These are phyloP conservation scores for Anthophora plumipes DNA, from an alignment of 2,888 invertebrate species.

Conservation along the genomic window DNA sequence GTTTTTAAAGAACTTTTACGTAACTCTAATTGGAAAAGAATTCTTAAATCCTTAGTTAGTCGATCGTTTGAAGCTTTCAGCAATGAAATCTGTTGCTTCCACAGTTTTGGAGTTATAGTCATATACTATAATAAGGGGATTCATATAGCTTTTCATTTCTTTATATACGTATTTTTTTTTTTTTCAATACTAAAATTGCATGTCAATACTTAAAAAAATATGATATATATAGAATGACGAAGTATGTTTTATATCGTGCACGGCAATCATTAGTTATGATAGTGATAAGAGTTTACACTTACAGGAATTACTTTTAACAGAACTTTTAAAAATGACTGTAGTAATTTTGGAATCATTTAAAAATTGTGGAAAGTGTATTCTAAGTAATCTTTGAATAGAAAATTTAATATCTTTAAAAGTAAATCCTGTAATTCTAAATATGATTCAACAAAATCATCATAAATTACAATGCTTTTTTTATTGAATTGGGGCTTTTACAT, in stretches of 20 bases:
- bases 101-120: not conserved
- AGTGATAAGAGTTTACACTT: not conserved
- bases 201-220: conserved; percentile 18
- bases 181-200: conserved; percentile 15
- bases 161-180: not conserved
- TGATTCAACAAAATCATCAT: conserved; percentile 1
- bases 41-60: not conserved
- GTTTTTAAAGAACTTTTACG: not conserved
- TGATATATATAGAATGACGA: not conserved
- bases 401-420: not conserved
- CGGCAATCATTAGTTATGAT: conserved; percentile 21
- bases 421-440: conserved; percentile 8
- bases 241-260: conserved; percentile 13
- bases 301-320: conserved; percentile 27
- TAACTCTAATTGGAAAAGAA: not conserved
- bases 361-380: not conserved
- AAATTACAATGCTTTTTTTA: conserved; percentile 31
- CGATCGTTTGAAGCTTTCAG: not conserved
- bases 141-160: conserved; percentile 1
- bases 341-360: not conserved
- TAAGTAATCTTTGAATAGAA: not conserved
- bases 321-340: not conserved
- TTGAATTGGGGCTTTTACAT: conserved; percentile 42
- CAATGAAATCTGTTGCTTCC: conserved; percentile 12
- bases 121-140: not conserved